These are phyloP conservation scores for Anthonomus grandis DNA, from an alignment of 1,140 invertebrate genomes.

Conservation along the genomic window DNA sequence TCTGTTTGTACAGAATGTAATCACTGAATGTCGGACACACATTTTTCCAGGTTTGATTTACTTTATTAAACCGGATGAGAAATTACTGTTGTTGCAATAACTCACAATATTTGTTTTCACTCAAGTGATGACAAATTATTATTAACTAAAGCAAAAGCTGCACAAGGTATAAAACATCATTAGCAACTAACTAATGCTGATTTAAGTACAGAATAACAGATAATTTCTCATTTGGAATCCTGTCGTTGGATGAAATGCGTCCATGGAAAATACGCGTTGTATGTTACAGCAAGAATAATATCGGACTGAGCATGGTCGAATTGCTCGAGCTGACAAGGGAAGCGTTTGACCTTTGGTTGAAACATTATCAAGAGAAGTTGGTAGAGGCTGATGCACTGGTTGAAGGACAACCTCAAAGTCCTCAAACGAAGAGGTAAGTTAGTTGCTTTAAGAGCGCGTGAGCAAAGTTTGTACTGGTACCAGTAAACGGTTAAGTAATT, in stretches of 20 bases:
- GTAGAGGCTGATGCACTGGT: conserved; percentile 1
- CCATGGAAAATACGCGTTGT: neutral
- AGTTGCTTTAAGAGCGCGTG: no score
- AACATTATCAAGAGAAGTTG: conserved; percentile 10
- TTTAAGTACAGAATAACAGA: no score
- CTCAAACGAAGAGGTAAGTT: no score
- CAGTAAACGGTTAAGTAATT: no score
- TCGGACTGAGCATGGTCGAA: conserved; percentile 15
- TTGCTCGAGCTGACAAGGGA: conserved; percentile 10
- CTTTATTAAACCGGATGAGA: no score
- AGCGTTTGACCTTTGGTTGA: conserved; percentile 18
- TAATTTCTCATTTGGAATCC: conserved; percentile 13
- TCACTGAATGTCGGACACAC: neutral
- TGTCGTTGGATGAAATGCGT: neutral
- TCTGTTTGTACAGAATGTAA: conserved; percentile 12
- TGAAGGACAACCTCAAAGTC: no score
- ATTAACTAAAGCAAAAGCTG: neutral
- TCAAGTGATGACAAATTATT: neutral
- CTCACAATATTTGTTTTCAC: neutral
- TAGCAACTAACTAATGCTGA: no score
- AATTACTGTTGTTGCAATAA: neutral
- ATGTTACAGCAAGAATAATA: conserved; percentile 21
- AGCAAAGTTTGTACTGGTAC: no score
- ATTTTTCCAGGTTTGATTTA: conserved; percentile 7
- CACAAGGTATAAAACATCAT: no score